These are phyloP conservation scores for Seriola dumerili DNA, from an alignment of 2,113 vertebrate species.

Conservation along the genomic window DNA sequence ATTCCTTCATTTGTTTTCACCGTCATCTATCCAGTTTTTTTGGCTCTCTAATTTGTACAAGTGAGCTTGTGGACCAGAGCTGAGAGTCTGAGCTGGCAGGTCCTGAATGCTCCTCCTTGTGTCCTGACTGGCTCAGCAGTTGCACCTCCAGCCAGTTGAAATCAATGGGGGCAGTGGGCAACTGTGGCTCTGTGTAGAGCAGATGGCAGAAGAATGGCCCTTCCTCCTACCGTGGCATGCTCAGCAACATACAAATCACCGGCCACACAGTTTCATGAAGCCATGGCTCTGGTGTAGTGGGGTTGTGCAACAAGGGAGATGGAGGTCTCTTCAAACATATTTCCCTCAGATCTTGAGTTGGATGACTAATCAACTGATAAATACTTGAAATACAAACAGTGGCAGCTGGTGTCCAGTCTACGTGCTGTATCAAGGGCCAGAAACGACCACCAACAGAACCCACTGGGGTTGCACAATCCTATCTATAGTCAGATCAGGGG, in stretches of 20 bases:
- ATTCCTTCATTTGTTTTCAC: constrained; percentile 69
- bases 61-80: constrained; percentile 69
- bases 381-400: constrained; percentile 50
- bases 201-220: constrained; percentile 84
- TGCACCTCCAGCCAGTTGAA: constrained; percentile 77
- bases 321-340: constrained; percentile 40
- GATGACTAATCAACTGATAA: constrained; percentile 43
- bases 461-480: no score
- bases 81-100: constrained; percentile 71
- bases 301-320: constrained; percentile 23
- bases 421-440: constrained; percentile 15
- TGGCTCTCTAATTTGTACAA: constrained; percentile 71
- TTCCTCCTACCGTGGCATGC: constrained; percentile 66
- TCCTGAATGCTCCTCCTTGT: constrained; percentile 83
- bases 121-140: constrained; percentile 65
- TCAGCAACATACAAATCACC: constrained; percentile 72
- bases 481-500: no score
- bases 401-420: constrained; percentile 39
- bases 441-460: neutral
- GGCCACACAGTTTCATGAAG: constrained; percentile 44
- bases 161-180: constrained; percentile 78
- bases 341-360: constrained; percentile 49
- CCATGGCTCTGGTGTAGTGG: neutral
- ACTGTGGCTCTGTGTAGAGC: constrained; percentile 76
- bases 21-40: constrained; percentile 64